Evolutionary conservation across 2,113 vertebrate genomes (phyloP), one percentile per base, ranked within the genome.

Genomic region (Zosterops hypoxanthus): DNA sequence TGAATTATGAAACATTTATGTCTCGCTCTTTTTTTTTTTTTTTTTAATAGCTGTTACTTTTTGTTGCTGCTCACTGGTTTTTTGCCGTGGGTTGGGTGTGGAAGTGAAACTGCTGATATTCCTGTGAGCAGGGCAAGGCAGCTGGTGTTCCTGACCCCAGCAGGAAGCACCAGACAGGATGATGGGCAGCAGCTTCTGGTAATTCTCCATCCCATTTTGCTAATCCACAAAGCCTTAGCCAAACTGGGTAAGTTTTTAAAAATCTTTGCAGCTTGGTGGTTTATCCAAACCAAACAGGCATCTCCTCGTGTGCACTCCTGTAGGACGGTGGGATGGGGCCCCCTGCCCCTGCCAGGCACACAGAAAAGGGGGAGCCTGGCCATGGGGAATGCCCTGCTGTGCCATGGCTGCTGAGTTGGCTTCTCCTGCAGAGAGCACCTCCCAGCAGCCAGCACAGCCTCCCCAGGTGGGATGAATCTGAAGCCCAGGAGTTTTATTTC

Each of bases 41-140:
- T 71, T 14, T 5, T n/a, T n/a, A n/a, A n/a, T n/a, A 70, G 63
- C n/a, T 18, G 19, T 78, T 86, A 57, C 26, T 92, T 94, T 64
- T 75, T 65, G 28, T 82, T 93, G 68, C 83, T 66, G 64, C 82
- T 72, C 47, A 34, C 1, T 8, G 68, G 71, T 20, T 0, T 85
- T 94, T 56, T 69, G 77, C 78, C 47, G n/a, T 36, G 63, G 55
- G 49, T 79, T 83, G 69, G 49, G 56, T 21, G 24, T 89, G 94
- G 97, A 97, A 97, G 95, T 96, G 95, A 96, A 97, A 97, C 82
- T 94, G 88, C 92, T 88, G 86, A 94, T 95, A 96, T 93, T 87
- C 92, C 94, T 18, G 24, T 1, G 28, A 70, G 65, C 70, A 26
- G 59, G 88, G 88, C 76, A 92, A 89, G 82, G 88, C 8, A 2